Evolutionary conservation across 2,113 vertebrate genomes (phyloP), one percentile per base, ranked within the genome.

Genomic region (Lathamus discolor): DNA sequence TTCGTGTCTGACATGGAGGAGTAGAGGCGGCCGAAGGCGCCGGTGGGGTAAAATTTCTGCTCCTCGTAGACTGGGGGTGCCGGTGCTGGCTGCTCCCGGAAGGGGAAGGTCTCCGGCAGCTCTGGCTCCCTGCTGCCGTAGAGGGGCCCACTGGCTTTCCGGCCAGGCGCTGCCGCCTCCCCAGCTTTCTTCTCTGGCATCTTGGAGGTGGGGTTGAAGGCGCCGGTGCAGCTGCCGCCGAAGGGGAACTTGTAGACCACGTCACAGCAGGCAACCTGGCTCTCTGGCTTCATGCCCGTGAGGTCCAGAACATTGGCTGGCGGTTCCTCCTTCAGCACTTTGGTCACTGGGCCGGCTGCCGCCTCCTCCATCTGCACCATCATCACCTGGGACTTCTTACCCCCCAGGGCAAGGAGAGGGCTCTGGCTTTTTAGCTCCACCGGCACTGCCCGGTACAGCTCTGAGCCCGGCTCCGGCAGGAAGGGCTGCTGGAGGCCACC

Each of bases 161-260:
- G 87, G 17, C 95, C 46, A 41, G 98, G 98, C 13, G 49, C 48
- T 2, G 83, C 69, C 0, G 73, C 62, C 17, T 98, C 98, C 35
- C 92, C 97, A 0, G 95, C 90, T 49, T 95, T 98, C 97, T 98
- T 98, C 91, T 99, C 99, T 27, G 98, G 96, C 35, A 97, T 97
- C 28, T 98, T 98, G 52, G 98, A 98, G 66, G 98, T 97, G 39
- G 99, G 98, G 90, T 98, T 98, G 91, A 99, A 99, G 82, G 99
- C 94, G 1, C 99, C 99, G 0, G 99, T 97, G 97, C 99, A 99
- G 94, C 98, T 99, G 85, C 99, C 96, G 61, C 98, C 98, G 19
- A 99, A 99, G 79, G 99, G 99, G 86, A 99, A 98, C 97, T 99
- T 99, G 96, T 99, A 99, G 95, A 99, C 99, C 95, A 99, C 98